Evolutionary conservation across 2,888 invertebrate genomes (phyloP).

Genomic region (Mesoligia furuncula): DNA sequence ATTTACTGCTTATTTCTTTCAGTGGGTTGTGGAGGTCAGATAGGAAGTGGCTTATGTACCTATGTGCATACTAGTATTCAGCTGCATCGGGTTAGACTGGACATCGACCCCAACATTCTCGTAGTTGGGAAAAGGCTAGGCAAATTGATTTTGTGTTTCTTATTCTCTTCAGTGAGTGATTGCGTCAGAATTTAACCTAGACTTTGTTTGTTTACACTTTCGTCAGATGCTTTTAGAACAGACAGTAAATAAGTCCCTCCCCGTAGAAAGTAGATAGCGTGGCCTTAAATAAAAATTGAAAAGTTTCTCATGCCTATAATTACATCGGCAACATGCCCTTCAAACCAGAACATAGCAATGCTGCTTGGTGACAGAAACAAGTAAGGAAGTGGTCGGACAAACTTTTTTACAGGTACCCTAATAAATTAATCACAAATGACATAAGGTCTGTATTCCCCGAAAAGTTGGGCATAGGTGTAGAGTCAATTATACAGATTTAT

Average conservation of each 20-base stretch:
- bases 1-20: too few species aligned
- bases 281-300: neutral
- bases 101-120: too few species aligned
- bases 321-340: slow-evolving; percentile 9
- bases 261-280: neutral
- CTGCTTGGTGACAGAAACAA: neutral
- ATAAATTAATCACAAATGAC: neutral
- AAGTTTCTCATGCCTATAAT: slow-evolving; percentile 27
- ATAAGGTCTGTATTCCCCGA: too few species aligned
- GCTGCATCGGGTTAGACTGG: too few species aligned
- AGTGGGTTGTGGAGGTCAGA: neutral
- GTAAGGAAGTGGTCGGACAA: neutral
- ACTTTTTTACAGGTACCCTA: neutral
- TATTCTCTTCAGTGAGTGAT: neutral
- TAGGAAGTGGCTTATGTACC: neutral
- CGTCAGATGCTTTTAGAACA: neutral
- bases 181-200: neutral
- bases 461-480: too few species aligned
- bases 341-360: slow-evolving; percentile 16
- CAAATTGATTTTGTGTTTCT: neutral
- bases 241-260: too few species aligned
- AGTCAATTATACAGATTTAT: neutral
- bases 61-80: neutral
- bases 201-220: neutral
- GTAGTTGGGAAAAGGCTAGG: neutral